phyloP scores from a whole-genome alignment of 2,113 vertebrate species.

The Salvelinus namaycush region DNA sequence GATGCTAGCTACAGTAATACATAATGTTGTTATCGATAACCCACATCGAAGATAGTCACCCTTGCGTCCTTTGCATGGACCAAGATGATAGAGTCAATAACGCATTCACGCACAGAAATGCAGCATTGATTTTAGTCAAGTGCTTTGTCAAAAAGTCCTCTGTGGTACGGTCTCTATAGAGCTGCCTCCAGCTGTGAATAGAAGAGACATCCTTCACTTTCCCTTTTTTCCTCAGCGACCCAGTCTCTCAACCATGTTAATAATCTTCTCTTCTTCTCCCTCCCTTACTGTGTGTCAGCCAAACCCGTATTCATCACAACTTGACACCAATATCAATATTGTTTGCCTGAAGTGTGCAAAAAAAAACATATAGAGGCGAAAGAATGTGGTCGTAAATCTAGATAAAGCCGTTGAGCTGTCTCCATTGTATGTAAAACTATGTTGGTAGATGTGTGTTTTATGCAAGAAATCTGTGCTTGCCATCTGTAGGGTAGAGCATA shows the following conservation, averaged over 20 bases:
- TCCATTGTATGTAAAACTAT: conserved; percentile 46
- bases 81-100: neutral
- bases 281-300: conserved; percentile 29
- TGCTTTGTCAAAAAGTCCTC: conserved; percentile 49
- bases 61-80: neutral
- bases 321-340: conserved; percentile 57
- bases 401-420: conserved; percentile 44
- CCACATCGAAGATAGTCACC: neutral
- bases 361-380: conserved; percentile 30
- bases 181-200: conserved; percentile 56
- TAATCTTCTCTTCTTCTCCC: conserved; percentile 33
- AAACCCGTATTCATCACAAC: conserved; percentile 44
- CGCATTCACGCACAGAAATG: conserved; percentile 25
- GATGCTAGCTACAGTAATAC: neutral
- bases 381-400: conserved; percentile 57
- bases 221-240: conserved; percentile 26
- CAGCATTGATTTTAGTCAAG: conserved; percentile 54
- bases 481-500: conserved; percentile 46
- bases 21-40: neutral
- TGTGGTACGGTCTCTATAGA: conserved; percentile 42
- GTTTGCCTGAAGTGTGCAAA: conserved; percentile 27
- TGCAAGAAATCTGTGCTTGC: conserved; percentile 27
- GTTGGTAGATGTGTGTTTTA: conserved; percentile 30
- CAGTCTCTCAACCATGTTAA: conserved; percentile 10
- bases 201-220: conserved; percentile 43